These are phyloP conservation scores for Drosophila monieri DNA, from an alignment of 2,888 invertebrate species.

Conservation along the genomic window DNA sequence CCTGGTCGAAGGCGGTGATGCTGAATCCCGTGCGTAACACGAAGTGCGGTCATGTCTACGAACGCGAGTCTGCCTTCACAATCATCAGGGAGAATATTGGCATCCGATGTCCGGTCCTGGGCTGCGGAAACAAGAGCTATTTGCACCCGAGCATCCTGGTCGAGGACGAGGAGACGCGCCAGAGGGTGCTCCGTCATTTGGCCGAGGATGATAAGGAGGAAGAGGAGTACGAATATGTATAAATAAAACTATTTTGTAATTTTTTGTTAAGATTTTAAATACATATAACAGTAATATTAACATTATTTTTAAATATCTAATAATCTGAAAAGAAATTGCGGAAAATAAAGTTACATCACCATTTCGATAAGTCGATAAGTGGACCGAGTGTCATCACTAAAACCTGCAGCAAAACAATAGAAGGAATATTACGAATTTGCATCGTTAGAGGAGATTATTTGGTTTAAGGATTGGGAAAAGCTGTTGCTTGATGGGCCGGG, in stretches of 20 bases:
- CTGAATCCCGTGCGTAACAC: slow-evolving; percentile 47
- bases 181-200: background rate
- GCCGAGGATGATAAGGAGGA: background rate
- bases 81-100: slow-evolving; percentile 9
- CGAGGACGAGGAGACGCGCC: slow-evolving; percentile 1
- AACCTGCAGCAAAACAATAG: slow-evolving; percentile 32
- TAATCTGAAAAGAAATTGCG: background rate
- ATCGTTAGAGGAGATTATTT: background rate
- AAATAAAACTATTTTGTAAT: too few relatives aligned
- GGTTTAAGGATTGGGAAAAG: background rate
- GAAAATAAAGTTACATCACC: too few relatives aligned
- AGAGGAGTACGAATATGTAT: background rate
- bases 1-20: slow-evolving; percentile 52
- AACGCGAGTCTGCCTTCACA: slow-evolving; percentile 29
- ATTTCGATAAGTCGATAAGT: slow-evolving; percentile 9
- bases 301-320: background rate
- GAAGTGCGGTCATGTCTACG: slow-evolving; percentile 54
- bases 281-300: background rate
- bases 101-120: slow-evolving; percentile 43
- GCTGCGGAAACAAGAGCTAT: slow-evolving; percentile 29
- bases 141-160: slow-evolving; percentile 26
- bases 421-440: slow-evolving; percentile 4
- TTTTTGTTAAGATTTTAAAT: too few relatives aligned
- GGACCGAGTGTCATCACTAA: slow-evolving; percentile 14
- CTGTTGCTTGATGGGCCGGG: background rate